A percentile compares a stretch with the other conserved stretches of the same genome.
These are phyloP conservation scores for Caenorhabditis drosophilae DNA, from an alignment of 2,888 invertebrate species.

Conservation along the genomic window DNA sequence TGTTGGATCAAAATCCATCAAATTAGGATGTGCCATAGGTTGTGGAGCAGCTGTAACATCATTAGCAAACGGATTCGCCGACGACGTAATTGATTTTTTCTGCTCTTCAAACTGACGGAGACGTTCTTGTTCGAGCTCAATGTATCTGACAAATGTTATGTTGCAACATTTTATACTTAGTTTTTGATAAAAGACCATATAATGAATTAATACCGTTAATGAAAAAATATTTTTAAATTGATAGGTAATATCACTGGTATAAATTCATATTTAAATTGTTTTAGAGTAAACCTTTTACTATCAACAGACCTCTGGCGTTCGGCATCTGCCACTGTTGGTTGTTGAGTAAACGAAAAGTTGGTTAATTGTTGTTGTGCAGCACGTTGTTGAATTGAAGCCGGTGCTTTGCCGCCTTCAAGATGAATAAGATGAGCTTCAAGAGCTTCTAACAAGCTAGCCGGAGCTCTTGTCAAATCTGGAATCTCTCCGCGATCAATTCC, in stretches of 20 bases:
- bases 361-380: constrained; percentile 20
- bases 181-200: background rate
- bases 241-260: no score
- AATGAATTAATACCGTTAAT: no score
- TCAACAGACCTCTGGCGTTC: constrained; percentile 77
- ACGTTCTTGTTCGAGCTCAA: constrained; percentile 94
- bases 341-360: constrained; percentile 20
- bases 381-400: constrained; percentile 40
- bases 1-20: constrained; percentile 22
- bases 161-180: background rate
- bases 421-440: constrained; percentile 91
- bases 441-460: constrained; percentile 93
- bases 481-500: constrained; percentile 98
- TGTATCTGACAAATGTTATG: constrained; percentile 11
- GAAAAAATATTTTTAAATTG: no score
- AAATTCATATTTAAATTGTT: no score
- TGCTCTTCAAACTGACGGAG: constrained; percentile 73
- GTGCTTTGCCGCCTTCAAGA: constrained; percentile 78
- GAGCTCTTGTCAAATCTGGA: constrained; percentile 96
- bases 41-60: constrained; percentile 33
- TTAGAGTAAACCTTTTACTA: no score
- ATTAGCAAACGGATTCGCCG: constrained; percentile 49
- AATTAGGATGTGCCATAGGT: constrained; percentile 16
- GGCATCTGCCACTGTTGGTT: constrained; percentile 71
- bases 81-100: constrained; percentile 32